Base-by-base conservation (phyloP, 2,797 vertebrate genomes). In the Erethizon dorsatum region DNA sequence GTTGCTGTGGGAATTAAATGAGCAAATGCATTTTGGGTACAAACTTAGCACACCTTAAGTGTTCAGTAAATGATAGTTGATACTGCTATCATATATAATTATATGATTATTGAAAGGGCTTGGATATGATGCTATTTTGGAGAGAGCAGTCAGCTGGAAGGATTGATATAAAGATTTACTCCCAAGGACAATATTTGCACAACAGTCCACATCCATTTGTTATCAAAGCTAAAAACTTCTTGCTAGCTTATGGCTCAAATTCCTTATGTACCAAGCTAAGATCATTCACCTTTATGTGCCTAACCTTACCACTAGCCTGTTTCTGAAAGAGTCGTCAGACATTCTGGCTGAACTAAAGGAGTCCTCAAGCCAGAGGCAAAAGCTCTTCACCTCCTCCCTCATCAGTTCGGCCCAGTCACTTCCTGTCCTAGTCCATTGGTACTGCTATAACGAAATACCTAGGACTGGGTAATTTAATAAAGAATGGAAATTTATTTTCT, bases 171-270 rank as follows among this genome's bases (percentile, higher is more conserved):
- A 86, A 69, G 37, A 94, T 47, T 71, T 84, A 78, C 45, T 77
- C 52, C 45, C 33, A 75, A 61, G 47, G 17, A 52, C 26, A 80
- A 56, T 84, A 75, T 69, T 47, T 92, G 31, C 17, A 45, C 37
- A 45, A 65, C 15, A 92, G 37, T 26, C n/a, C 77, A 37, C 0
- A 69, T 52, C 28, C 84, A 57, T 57, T 80, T 80, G 67, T 90
- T 73, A 67, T 65, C 45, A 94, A 82, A 94, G 78, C 56, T 13
- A n/a, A 63, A 67, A 88, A 41, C 37, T 45, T 91, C 67, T 71
- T 85, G 28, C 22, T 57, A 63, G 28, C 18, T 10, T 85, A 31
- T 33, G 28, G 50, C 47, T 82, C 78, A n/a, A 90, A 71, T 92
- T 82, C 88, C 83, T 80, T 75, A 14, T 4, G 11, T 37, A 85